Evolutionary conservation across 2,888 invertebrate species (phyloP), one percentile per base, ranked within the genome.

Genomic region (Lypha dubia): DNA sequence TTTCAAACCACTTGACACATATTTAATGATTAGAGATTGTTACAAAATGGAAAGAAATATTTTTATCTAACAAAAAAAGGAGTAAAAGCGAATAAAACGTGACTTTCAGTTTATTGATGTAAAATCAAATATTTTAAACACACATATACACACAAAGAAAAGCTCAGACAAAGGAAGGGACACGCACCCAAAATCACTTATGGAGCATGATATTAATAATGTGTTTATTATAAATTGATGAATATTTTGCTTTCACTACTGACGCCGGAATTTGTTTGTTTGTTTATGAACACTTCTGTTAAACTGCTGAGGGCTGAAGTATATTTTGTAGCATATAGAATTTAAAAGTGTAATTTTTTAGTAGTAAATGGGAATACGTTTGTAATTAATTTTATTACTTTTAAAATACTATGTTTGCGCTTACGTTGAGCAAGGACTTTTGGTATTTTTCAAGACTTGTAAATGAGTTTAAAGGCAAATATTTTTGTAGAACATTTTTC

Each of bases 1-100:
- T 74, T 68, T 32, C 51, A 60, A 74, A 68, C 62, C 73, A 73
- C 68, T 79, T 83, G 79, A 74, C 83, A 79, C 83, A 70, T 83
- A 79, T 68, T 79, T n/a, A n/a, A n/a, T n/a, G n/a, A n/a, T n/a
- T n/a, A n/a, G n/a, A n/a, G n/a, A n/a, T n/a, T 79, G 38, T 11
- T 13, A 20, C 11, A 41, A 73, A 13, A 65, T 32, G 58, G 22
- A 76, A 35, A 63, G n/a, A 15, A 1, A 15, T 15, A 41, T 74
- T 38, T 62, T 62, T 24, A 51, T 74, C 49, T 38, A 38, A 7
- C n/a, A 65, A 22, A 4, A 3, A 58, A 11, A 35, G 32, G 41
- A 46, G 38, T 41, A n/a, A 77, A 79, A 79, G 44, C 20, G 60
- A 13, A 79, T 83, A 79, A 75, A 83, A 83, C 79, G 83, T 79